These are phyloP conservation scores for Nyctibius bracteatus DNA, from an alignment of 2,113 vertebrate genomes.

Conservation along the genomic window DNA sequence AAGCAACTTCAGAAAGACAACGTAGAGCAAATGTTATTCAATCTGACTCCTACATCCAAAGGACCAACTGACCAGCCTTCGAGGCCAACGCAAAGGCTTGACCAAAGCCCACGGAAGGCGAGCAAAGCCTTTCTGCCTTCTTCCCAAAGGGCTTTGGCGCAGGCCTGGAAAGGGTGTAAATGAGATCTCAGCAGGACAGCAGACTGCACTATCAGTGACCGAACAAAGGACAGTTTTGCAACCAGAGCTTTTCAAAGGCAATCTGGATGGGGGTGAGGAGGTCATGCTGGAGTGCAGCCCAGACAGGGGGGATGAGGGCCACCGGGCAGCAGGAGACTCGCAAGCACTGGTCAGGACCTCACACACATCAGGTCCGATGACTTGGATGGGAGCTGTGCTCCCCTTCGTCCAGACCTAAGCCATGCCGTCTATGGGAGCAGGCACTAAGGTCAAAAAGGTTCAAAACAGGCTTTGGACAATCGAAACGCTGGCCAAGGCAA, in stretches of 20 bases:
- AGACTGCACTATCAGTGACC: neutral
- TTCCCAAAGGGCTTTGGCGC: neutral
- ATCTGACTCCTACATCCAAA: neutral
- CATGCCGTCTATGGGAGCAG: neutral
- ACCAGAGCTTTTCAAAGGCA: neutral
- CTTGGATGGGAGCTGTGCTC: neutral
- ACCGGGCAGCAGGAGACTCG: neutral
- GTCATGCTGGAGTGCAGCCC: neutral
- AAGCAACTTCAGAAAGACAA: neutral
- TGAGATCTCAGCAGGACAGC: neutral
- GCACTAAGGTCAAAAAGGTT: neutral
- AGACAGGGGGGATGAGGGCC: neutral
- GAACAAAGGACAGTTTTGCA: neutral
- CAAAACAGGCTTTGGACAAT: neutral
- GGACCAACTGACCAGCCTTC: neutral
- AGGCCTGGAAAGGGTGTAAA: neutral
- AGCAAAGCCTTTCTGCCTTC: neutral
- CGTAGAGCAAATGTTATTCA: fast-evolving
- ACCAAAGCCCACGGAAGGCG: neutral
- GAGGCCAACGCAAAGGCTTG: neutral
- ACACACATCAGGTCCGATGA: fast-evolving
- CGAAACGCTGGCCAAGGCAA: neutral
- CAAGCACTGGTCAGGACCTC: neutral
- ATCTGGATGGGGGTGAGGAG: neutral
- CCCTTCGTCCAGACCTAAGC: neutral